A percentile compares a stretch with the other conserved stretches of the same genome.
phyloP scores from a whole-genome alignment of 2,113 vertebrate genomes.

The Xiphophorus maculatus region DNA sequence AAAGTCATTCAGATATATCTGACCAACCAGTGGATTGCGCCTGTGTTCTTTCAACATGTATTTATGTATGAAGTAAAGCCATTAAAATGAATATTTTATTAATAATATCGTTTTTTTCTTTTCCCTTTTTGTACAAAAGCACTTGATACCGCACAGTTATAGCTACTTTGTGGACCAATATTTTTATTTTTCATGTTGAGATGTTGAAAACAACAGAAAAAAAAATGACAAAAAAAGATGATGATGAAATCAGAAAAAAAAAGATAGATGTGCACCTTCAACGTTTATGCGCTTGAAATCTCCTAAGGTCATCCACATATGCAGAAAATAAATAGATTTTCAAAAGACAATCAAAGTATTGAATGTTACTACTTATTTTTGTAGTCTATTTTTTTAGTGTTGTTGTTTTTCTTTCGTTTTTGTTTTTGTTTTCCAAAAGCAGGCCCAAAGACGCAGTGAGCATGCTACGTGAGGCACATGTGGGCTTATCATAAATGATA shows the following conservation, averaged over 20 bases:
- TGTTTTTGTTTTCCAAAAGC: conserved; percentile 53
- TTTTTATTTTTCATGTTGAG: conserved; percentile 88
- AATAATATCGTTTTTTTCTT: conserved; percentile 99
- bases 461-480: conserved; percentile 87
- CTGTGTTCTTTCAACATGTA: conserved; percentile 99
- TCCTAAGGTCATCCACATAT: conserved; percentile 90
- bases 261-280: conserved; percentile 87
- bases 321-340: conserved; percentile 94
- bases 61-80: conserved; percentile 99
- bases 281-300: conserved; percentile 90
- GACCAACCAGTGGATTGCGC: conserved; percentile 93
- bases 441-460: conserved; percentile 90
- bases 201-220: conserved; percentile 73
- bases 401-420: conserved; percentile 72
- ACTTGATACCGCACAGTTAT: conserved; percentile 99
- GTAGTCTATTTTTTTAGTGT: conserved; percentile 96
- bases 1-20: conserved; percentile 93
- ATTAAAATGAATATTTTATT: conserved; percentile 99
- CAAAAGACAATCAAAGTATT: conserved; percentile 98
- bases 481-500: conserved; percentile 75
- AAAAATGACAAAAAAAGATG: conserved; percentile 51
- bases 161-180: conserved; percentile 94
- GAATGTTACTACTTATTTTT: conserved; percentile 99
- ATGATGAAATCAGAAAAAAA: conserved; percentile 62
- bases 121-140: conserved; percentile 98